Base-by-base conservation (phyloP, 2,113 vertebrate species). In the Arothron firmamentum region DNA sequence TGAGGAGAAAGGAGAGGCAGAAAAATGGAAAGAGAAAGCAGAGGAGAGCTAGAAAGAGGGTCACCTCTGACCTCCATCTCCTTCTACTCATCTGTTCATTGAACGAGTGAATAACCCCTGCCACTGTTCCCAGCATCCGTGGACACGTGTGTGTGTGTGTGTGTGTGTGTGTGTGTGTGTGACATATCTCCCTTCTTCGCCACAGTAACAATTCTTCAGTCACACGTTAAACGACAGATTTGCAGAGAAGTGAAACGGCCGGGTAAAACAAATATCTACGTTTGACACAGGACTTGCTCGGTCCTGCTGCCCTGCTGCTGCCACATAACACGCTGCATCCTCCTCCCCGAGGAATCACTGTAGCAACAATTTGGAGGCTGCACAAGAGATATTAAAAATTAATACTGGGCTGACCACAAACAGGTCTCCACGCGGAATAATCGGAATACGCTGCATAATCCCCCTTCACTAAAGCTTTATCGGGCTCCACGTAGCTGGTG, bases 81-180 rank as follows among this genome's bases (percentile, higher is more conserved):
- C 72, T 65, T 77, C 81, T 72, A 82, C 80, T 89, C 84, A 88
- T 87, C 80, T 87, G 76, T 82, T 78, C 85, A 89, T 69, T 82
- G 84, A 81, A 79, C 51, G 62, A 86, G 72, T 56, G 70, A 74
- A 65, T 78, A 81, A 88, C 87, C 87, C 74, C 53, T 77, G 81
- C 78, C 76, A 49, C 56, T 66, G 74, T 80, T 87, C 84, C 83
- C 78, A 75, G 82, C 69, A 70, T 82, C 76, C 81, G 62, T 79
- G 78, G 74, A 82, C 75, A 70, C 34, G 43, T 59, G 65, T 45
- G 43, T 4, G 13, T 11, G 43, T 15, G 43, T 45, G 12, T 13
- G 41, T 45, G 3, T 16, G 45, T 47, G 15, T 45, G 8, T 16
- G 45, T 47, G 15, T 16, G 15, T 47, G 50, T 68, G 53, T 55